These are phyloP conservation scores for Caenorhabditis sinica DNA, from an alignment of 2,888 invertebrate genomes.

Conservation along the genomic window DNA sequence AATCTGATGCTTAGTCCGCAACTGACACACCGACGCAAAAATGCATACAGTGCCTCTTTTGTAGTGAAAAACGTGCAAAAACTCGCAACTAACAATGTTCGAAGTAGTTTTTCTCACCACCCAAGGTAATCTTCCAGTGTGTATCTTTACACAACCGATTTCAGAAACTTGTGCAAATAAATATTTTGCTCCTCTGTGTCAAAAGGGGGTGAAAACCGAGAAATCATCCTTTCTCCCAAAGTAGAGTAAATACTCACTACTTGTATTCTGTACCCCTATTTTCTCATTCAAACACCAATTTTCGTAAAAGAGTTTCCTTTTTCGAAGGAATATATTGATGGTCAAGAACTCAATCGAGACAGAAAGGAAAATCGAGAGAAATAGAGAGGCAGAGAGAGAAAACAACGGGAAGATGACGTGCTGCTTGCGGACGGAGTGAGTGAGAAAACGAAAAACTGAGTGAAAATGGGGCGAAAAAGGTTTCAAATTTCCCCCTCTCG, in stretches of 20 bases:
- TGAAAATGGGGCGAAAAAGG: conserved; percentile 22
- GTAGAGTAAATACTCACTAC: conserved; percentile 9
- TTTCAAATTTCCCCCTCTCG: conserved; percentile 35
- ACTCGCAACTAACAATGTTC: no score
- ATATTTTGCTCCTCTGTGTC: no score
- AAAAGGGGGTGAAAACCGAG: neutral
- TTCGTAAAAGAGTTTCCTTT: conserved; percentile 4
- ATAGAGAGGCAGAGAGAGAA: neutral
- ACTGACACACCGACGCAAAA: no score
- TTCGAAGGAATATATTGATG: neutral
- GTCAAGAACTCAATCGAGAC: neutral
- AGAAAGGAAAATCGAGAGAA: conserved; percentile 5
- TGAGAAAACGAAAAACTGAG: no score
- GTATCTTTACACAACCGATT: conserved; percentile 10
- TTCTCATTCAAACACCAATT: conserved; percentile 1
- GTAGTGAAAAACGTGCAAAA: no score
- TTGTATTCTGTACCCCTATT: conserved; percentile 1
- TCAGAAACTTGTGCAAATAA: conserved; percentile 49
- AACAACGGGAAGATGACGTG: conserved; percentile 1
- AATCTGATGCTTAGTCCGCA: no score
- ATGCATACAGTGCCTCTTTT: no score
- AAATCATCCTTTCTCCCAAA: conserved; percentile 14
- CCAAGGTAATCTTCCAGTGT: neutral
- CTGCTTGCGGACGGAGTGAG: neutral
- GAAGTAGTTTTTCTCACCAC: no score